Evolutionary conservation across 2,113 vertebrate species (phyloP).

Genomic region (Periophthalmus modestus): DNA sequence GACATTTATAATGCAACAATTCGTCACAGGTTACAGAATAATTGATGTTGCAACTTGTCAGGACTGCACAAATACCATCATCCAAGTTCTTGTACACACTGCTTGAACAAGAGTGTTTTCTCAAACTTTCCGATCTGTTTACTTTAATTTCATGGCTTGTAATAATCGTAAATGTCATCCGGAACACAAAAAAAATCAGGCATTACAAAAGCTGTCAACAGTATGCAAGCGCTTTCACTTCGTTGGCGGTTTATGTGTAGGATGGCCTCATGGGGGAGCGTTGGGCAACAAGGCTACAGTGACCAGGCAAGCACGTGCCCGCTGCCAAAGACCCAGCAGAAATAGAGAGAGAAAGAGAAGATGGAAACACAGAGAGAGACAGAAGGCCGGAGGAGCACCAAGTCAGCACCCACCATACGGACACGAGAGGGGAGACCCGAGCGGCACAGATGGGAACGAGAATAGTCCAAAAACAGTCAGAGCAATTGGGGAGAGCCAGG

Average conservation of each 20-base stretch:
- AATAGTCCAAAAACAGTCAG: constrained; percentile 44
- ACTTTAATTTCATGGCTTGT: constrained; percentile 8
- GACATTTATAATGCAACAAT: constrained; percentile 4
- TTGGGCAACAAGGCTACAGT: constrained; percentile 34
- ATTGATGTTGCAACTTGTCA: background rate
- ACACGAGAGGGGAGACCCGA: constrained; percentile 40
- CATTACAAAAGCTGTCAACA: background rate
- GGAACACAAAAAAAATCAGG: constrained; percentile 1
- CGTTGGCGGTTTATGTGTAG: constrained; percentile 21
- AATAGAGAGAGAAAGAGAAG: background rate
- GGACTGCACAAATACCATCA: background rate
- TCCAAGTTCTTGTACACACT: background rate
- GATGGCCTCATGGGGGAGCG: constrained; percentile 37
- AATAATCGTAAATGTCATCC: constrained; percentile 15
- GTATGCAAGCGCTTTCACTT: background rate
- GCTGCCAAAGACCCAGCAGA: constrained; percentile 42
- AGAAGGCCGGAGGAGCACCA: constrained; percentile 45
- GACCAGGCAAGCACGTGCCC: constrained; percentile 30
- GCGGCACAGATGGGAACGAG: constrained; percentile 53
- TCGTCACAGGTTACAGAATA: background rate
- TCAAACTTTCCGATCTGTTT: background rate
- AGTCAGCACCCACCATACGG: constrained; percentile 56
- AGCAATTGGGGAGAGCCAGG: constrained; percentile 18
- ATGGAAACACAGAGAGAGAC: constrained; percentile 29
- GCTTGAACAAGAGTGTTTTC: background rate